phyloP scores from a whole-genome alignment of 2,113 vertebrate genomes.

The Phyllopteryx taeniolatus region DNA sequence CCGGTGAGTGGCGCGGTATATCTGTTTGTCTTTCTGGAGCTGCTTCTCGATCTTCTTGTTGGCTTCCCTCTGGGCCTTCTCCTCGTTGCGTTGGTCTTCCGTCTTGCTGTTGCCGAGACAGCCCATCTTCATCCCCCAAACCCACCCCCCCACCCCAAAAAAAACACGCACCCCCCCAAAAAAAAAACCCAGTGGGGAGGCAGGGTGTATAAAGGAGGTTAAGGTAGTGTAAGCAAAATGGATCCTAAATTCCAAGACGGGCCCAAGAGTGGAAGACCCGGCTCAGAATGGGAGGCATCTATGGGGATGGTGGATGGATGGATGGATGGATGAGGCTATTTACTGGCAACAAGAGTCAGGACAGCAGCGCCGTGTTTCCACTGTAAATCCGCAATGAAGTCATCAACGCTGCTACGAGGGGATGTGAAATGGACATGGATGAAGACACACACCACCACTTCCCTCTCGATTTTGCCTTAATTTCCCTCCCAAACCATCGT shows the following conservation, averaged over 20 bases:
- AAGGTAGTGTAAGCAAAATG: slow-evolving; percentile 31
- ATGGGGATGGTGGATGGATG: slow-evolving; percentile 3
- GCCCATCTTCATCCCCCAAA: slow-evolving; percentile 75
- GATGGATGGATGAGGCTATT: slow-evolving; percentile 43
- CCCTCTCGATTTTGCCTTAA: background rate
- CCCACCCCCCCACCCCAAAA: slow-evolving; percentile 31
- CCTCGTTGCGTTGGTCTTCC: slow-evolving; percentile 91
- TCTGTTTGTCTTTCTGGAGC: slow-evolving; percentile 95
- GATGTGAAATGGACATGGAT: slow-evolving; percentile 50
- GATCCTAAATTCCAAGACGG: slow-evolving; percentile 65
- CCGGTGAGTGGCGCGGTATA: slow-evolving; percentile 90
- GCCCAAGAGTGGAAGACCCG: slow-evolving; percentile 64
- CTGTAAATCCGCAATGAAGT: slow-evolving; percentile 72
- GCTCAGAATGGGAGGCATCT: slow-evolving; percentile 59
- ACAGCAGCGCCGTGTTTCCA: slow-evolving; percentile 36
- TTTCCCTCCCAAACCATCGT: slow-evolving; percentile 63
- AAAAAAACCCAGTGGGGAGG: slow-evolving; percentile 54
- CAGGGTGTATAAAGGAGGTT: slow-evolving; percentile 23
- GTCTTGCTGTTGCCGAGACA: slow-evolving; percentile 93
- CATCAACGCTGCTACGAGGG: slow-evolving; percentile 52
- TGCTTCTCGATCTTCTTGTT: slow-evolving; percentile 95
- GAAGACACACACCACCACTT: slow-evolving; percentile 11
- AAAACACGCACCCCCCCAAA: background rate
- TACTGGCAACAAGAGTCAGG: slow-evolving; percentile 26
- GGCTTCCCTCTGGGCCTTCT: slow-evolving; percentile 89